phyloP scores from a whole-genome alignment of 92 coral and sea anemone genomes.

The Galaxea fascicularis region DNA sequence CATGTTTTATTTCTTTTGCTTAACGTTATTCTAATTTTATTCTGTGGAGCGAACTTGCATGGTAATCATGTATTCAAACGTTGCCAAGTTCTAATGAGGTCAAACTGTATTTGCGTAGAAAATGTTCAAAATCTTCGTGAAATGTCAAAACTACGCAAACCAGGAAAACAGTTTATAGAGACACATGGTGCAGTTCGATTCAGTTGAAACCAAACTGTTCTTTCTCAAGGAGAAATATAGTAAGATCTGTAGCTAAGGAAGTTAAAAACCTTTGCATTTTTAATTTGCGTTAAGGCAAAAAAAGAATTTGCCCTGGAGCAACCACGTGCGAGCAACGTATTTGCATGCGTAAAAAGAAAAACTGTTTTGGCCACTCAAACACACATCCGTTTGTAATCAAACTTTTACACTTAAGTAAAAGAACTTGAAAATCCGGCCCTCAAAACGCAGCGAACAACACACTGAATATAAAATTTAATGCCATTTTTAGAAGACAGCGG shows the following conservation, averaged over 20 bases:
- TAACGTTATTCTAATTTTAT: neutral
- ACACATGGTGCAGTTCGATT: neutral
- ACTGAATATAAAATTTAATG: slow-evolving; percentile 9
- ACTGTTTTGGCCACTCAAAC: slow-evolving; percentile 39
- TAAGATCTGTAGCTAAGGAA: neutral
- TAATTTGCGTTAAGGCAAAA: neutral
- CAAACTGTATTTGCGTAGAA: neutral
- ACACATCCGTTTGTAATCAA: slow-evolving; percentile 59
- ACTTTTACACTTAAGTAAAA: slow-evolving; percentile 40
- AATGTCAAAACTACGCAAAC: neutral
- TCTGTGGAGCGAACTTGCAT: neutral
- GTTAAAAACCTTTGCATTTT: slow-evolving; percentile 26
- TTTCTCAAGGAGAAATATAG: neutral
- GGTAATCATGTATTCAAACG: neutral
- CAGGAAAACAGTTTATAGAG: neutral
- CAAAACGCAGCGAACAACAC: slow-evolving; percentile 11
- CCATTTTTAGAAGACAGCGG: slow-evolving; percentile 30
- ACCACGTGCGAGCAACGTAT: slow-evolving; percentile 29
- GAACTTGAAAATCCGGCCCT: slow-evolving; percentile 49
- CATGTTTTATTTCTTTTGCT: neutral
- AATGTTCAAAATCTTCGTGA: neutral
- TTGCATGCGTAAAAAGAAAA: slow-evolving; percentile 19
- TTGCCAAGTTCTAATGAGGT: neutral
- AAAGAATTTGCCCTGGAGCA: slow-evolving; percentile 25
- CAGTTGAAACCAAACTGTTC: neutral